Base-by-base conservation (phyloP, 2,797 vertebrate species). In the Cottoperca gobio region DNA sequence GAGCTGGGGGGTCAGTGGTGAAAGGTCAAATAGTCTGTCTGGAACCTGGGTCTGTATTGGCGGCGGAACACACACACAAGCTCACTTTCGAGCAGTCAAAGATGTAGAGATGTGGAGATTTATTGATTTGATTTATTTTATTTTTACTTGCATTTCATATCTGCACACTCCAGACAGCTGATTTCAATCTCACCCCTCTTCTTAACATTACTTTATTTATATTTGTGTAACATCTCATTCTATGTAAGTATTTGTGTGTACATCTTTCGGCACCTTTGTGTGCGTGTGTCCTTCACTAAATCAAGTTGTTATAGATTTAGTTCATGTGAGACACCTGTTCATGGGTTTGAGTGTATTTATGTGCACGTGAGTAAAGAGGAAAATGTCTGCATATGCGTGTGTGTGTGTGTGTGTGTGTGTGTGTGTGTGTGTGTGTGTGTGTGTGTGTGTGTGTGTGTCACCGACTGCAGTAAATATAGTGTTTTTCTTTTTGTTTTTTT, bases 301-400 rank as follows among this genome's bases (percentile, higher is more conserved):
- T 94, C 91, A 92, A 72, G 71, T 89, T 93, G 81, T 84, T 65
- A n/a, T 89, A 91, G 73, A 91, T 95, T 95, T 92, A 93, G 90
- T 89, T 87, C 92, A 39, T 80, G 81, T 66, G 19, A 60, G 26
- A 73, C 84, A 87, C 79, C 70, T 86, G 84, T 70, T 77, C 31
- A 9, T 61, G 42, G 59, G 64, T 71, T 77, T 49, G 48, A 73
- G 26, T 79, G 48, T 71, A 53, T 84, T 66, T 64, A 55, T 82
- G 52, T 75, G 6, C 24, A 42, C 0, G 17, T 64, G 68, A 46
- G 43, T 39, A 42, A 52, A n/a, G 43, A 12, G 21, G 14, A 46
- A 33, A 16, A 35, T 53, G 23, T 9, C 45, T 76, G 26, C 50
- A 63, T 37, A 14, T 49, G 16, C 5, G 8, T 4, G 3, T 37